Evolutionary conservation across 1,140 invertebrate species (phyloP), one percentile per base, ranked within the genome.

Genomic region (Eriocheir sinensis): DNA sequence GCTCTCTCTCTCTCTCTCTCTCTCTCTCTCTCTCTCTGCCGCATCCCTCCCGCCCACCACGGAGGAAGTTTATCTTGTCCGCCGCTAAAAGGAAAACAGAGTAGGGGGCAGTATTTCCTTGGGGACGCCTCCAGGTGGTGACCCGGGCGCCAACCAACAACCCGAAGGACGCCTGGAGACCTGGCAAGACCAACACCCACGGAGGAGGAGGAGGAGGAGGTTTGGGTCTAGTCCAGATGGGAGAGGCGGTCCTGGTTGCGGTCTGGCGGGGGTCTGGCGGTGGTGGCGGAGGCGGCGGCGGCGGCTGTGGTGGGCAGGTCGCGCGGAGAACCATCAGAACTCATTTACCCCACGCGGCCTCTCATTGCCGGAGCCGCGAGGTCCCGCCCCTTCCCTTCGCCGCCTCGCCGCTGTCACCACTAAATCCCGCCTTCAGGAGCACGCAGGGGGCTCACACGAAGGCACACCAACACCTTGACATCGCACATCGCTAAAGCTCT

Each of bases 321-420:
- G 48, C 85, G 27, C 91, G 81, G 17, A 79, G 48, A 34, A 60
- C 92, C 85, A 93, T 93, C 85, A 93, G 34, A 38, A 89, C 48
- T 93, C 92, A 89, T 93, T 93, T 93, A 93, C 92, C 92, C 85
- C 85, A 93, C 92, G 44, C 85, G 92, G 92, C 85, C 92, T 93
- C 41, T 93, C 85, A 93, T 89, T 93, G 80, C 48, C 92, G 32
- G n/a, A 30, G 85, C 92, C 92, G 92, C 85, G 34, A 89, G 86
- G 92, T 72, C 85, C 85, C 48, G 85, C 92, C 48, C 80, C 83
- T 60, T 40, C 80, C 92, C 83, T 15, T 44, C 80, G 8, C 38
- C 81, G 53, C 48, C 48, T n/a, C 91, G 36, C 30, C 30, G 40
- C 36, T 34, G 36, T n/a, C 30, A 92, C 27, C 36, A 79, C 72